These are phyloP conservation scores for Rutilus rutilus DNA, from an alignment of 2,113 vertebrate species.

Conservation along the genomic window DNA sequence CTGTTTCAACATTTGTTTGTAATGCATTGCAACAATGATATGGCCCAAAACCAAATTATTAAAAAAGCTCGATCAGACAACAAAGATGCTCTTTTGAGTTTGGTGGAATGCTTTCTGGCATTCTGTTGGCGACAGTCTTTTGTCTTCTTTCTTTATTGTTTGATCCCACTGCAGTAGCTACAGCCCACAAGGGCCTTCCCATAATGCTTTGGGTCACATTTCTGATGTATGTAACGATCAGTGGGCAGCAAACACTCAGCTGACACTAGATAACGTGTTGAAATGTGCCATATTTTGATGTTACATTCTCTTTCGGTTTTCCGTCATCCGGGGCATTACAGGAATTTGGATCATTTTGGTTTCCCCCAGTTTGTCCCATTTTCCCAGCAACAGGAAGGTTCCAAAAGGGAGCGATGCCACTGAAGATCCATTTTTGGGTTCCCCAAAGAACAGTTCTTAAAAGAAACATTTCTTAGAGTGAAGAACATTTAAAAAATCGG, in stretches of 20 bases:
- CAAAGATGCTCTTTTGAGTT: slow-evolving; percentile 41
- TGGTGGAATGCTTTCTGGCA: slow-evolving; percentile 50
- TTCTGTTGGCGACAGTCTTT: slow-evolving; percentile 36
- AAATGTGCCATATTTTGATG: slow-evolving; percentile 61
- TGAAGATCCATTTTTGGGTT: neutral
- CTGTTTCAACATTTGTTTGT: slow-evolving; percentile 25
- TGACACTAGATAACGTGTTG: slow-evolving; percentile 45
- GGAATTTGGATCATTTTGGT: slow-evolving; percentile 8
- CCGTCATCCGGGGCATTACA: neutral
- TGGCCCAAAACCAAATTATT: neutral
- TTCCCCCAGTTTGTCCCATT: neutral
- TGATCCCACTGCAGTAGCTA: slow-evolving; percentile 28
- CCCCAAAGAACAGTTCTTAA: neutral
- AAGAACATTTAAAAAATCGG: neutral
- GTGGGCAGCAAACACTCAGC: slow-evolving; percentile 43
- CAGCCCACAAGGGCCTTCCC: slow-evolving; percentile 21
- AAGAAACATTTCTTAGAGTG: neutral
- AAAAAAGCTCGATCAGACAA: neutral
- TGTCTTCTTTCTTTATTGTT: slow-evolving; percentile 41
- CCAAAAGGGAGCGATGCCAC: neutral
- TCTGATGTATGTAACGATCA: neutral
- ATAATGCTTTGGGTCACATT: slow-evolving; percentile 16
- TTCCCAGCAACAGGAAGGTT: neutral
- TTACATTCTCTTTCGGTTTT: slow-evolving; percentile 65
- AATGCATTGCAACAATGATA: neutral